These are phyloP conservation scores for Electrona antarctica DNA, from an alignment of 2,113 vertebrate species.

Conservation along the genomic window DNA sequence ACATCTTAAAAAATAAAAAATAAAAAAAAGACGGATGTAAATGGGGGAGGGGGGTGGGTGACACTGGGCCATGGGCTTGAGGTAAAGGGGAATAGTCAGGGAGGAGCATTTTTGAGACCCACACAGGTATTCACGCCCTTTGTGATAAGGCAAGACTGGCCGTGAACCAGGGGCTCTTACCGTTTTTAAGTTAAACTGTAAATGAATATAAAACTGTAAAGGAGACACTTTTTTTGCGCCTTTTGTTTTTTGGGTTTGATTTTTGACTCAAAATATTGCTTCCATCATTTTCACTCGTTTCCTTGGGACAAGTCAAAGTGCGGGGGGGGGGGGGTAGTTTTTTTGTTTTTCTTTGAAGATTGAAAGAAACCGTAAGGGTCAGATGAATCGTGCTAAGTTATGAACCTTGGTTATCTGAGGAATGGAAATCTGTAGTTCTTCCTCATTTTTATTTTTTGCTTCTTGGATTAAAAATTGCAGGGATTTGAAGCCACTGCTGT, in stretches of 20 bases:
- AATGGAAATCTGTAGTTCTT: constrained; percentile 49
- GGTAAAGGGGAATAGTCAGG: constrained; percentile 36
- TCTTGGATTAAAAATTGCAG: constrained; percentile 84
- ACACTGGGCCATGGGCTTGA: not conserved
- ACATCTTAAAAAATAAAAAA: constrained; percentile 32
- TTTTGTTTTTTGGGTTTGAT: constrained; percentile 70
- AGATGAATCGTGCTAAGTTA: constrained; percentile 55
- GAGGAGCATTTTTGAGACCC: constrained; percentile 55
- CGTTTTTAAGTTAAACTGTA: constrained; percentile 84
- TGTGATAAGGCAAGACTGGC: constrained; percentile 81
- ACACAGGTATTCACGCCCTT: constrained; percentile 63
- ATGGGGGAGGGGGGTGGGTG: constrained; percentile 34
- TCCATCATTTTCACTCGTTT: constrained; percentile 66
- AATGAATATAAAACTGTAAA: constrained; percentile 78
- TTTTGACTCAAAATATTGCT: constrained; percentile 73
- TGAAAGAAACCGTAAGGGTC: constrained; percentile 39
- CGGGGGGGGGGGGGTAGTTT: constrained; percentile 24
- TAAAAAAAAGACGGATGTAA: constrained; percentile 49
- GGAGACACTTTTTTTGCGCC: constrained; percentile 62
- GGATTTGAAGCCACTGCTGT: constrained; percentile 87
- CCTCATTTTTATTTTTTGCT: constrained; percentile 40
- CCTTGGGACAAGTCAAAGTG: constrained; percentile 42
- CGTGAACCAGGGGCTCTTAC: constrained; percentile 70
- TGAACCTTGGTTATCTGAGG: constrained; percentile 55
- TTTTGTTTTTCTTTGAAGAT: constrained; percentile 43